phyloP scores from a whole-genome alignment of 2,113 vertebrate species.

The Neolamprologus cancellatus region DNA sequence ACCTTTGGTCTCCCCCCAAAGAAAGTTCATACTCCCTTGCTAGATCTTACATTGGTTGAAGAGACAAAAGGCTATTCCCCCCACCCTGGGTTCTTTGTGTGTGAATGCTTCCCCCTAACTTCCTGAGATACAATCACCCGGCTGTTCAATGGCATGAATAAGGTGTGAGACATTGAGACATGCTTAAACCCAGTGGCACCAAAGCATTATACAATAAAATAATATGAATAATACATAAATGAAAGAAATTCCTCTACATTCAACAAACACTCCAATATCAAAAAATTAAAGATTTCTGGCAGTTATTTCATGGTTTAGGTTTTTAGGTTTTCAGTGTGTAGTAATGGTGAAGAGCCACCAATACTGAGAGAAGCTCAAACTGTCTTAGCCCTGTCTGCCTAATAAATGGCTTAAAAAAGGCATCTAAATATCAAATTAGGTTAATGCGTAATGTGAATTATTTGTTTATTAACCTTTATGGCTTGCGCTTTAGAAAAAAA shows the following conservation, averaged over 20 bases:
- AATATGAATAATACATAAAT: background rate
- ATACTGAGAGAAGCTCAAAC: background rate
- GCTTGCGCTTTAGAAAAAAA: background rate
- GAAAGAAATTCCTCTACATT: background rate
- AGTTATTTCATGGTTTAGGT: background rate
- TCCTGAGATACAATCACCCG: background rate
- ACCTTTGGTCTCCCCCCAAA: background rate
- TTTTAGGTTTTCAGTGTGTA: background rate
- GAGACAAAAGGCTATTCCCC: background rate
- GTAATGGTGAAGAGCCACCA: background rate
- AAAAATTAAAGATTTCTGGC: background rate
- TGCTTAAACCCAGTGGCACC: background rate
- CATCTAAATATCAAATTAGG: background rate
- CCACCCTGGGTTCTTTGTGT: background rate
- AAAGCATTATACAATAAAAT: background rate
- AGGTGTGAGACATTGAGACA: background rate
- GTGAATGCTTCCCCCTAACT: background rate
- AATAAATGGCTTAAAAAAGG: background rate
- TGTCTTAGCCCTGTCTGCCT: background rate
- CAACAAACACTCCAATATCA: background rate
- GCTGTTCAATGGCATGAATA: background rate
- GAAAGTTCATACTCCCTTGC: background rate
- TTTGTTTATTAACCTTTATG: background rate
- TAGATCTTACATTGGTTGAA: background rate
- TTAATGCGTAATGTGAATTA: fast-evolving